Base-by-base conservation (phyloP, 2,797 vertebrate genomes). In the Gymnoscopelus braueri region DNA sequence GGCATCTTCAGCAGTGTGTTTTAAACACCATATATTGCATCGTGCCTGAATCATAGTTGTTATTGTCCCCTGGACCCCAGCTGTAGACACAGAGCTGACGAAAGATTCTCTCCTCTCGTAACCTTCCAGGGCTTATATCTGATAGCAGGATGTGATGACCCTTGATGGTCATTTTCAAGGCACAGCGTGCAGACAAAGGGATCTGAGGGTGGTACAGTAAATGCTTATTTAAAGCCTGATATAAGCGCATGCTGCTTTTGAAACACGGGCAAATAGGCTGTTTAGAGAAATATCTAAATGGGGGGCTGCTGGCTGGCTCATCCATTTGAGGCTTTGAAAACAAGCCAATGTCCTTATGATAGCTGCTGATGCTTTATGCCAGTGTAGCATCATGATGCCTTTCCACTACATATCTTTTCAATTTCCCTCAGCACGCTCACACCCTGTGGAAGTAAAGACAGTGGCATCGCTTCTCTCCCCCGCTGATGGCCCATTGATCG, bases 401-500 rank as follows among this genome's bases (percentile, higher is more conserved):
- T 89, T 92, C 90, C 86, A 89, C 84, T 82, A 88, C 84, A 87
- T 91, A 89, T 91, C 89, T 85, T 91, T 91, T 91, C 89, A 89
- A 90, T 90, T 89, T 88, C 83, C 83, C 75, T n/a, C 32, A 1
- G 29, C 55, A 80, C 0, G 83, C 87, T 87, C 80, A 80, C 82
- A 78, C 82, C 72, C 84, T 65, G 81, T 88, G 82, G 82, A 89
- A 87, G 86, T 82, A 87, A 87, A 91, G 88, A 89, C 87, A 86
- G 87, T 85, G 83, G 84, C 64, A 58, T 83, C 85, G 69, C 65
- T 84, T 81, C 83, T 87, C 75, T 24, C 49, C 84, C 83, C 87
- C 58, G 88, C 84, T 90, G 91, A 91, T 89, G 90, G 88, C 69
- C 88, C 91, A 92, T 91, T 91, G 91, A 93, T 93, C 90, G 89